phyloP scores from a whole-genome alignment of 2,113 vertebrate genomes.

The Excalfactoria chinensis region DNA sequence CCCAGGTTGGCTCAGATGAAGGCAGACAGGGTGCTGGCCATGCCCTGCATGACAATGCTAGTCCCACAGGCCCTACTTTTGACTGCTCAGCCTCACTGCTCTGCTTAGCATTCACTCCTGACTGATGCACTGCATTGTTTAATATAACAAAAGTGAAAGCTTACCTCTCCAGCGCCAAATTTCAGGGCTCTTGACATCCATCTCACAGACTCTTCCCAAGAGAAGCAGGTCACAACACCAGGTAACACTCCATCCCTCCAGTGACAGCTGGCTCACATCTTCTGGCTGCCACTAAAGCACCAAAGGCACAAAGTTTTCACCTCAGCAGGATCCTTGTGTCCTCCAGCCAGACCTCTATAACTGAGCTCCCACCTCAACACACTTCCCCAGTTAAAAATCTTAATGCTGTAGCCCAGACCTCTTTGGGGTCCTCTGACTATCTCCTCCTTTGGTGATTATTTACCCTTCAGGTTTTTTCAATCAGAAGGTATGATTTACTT shows the following conservation, averaged over 20 bases:
- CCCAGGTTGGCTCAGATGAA: neutral
- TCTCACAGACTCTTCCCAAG: accelerated
- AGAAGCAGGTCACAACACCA: neutral
- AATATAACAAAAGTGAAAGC: neutral
- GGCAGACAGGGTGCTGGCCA: neutral
- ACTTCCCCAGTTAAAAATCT: neutral
- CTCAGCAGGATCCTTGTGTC: neutral
- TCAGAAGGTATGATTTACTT: neutral
- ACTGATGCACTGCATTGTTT: accelerated
- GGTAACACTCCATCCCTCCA: neutral
- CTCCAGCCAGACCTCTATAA: neutral
- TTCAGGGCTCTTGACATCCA: neutral
- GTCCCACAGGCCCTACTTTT: neutral
- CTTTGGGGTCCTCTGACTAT: neutral
- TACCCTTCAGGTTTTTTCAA: neutral
- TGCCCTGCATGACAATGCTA: accelerated
- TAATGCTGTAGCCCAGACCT: accelerated
- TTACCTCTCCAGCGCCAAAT: neutral
- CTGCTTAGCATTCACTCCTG: neutral
- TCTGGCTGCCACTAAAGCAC: neutral
- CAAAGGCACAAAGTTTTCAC: neutral
- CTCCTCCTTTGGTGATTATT: neutral
- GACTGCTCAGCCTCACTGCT: neutral
- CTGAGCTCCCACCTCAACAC: accelerated
- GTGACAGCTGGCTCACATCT: neutral